Conservation (phyloP, 2,888 invertebrate genomes). For the Sesia bembeciformis region DNA sequence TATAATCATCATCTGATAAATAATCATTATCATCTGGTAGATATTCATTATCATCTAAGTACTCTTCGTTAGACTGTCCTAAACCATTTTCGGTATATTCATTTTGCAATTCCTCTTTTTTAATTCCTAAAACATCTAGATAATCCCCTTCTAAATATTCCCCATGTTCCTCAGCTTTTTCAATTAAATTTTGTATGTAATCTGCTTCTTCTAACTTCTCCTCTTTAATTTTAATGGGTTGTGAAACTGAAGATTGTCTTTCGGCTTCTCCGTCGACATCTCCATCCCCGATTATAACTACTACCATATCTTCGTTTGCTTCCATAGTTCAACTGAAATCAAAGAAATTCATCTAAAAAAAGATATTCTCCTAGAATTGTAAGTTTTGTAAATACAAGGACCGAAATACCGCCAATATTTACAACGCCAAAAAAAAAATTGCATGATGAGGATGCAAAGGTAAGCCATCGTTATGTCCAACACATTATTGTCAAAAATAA, state of each 20-base stretch:
- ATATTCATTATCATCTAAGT: constrained; percentile 4
- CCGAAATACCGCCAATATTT: constrained; percentile 14
- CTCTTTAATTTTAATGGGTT: constrained; percentile 16
- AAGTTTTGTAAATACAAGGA: neutral
- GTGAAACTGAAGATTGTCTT: constrained; percentile 5
- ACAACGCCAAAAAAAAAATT: too few species aligned
- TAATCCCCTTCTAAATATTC: constrained; percentile 10
- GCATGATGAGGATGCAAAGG: too few species aligned
- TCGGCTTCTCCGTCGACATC: too few species aligned
- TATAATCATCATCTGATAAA: constrained; percentile 3
- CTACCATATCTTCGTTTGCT: constrained; percentile 21
- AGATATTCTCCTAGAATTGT: constrained; percentile 1
- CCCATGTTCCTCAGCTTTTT: constrained; percentile 27
- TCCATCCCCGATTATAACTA: constrained; percentile 16
- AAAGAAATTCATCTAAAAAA: neutral
- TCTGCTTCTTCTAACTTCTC: constrained; percentile 20
- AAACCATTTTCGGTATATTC: constrained; percentile 2
- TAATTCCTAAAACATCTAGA: neutral
- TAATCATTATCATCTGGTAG: constrained; percentile 6
- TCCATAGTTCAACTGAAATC: constrained; percentile 12
- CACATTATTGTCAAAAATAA: too few species aligned
- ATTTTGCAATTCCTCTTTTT: neutral
- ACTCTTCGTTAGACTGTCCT: constrained; percentile 8
- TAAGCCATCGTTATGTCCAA: too few species aligned
- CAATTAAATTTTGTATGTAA: constrained; percentile 9